Base-by-base conservation (phyloP, 2,888 invertebrate species). In the Rotaria sp. region DNA sequence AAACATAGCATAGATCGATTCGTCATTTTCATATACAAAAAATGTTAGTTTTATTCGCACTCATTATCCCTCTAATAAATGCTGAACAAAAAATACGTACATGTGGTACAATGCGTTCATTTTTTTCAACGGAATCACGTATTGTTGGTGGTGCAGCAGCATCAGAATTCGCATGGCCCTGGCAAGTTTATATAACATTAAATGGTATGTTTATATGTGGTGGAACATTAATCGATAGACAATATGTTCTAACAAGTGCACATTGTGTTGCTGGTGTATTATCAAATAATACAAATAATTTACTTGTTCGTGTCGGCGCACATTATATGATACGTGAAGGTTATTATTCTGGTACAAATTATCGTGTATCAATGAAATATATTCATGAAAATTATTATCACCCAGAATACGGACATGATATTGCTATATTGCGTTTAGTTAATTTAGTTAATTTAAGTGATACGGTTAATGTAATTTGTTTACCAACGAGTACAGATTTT, bases 51-150 rank as follows among this genome's bases (percentile, higher is more conserved):
- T 21, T 67, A 15, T 7, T 67, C 30, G 2, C 38, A 11, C 18
- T 67, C 18, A 0, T 35, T 21, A 35, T 67, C 8, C 35, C 30
- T 35, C 0, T 67, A 35, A 35, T 21, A 15, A 38, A 67, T 35
- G 35, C 67, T 1, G 35, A 67, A 67, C 11, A 4, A 35, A 15
- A 4, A 35, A 10, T 21, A 5, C 35, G 35, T 15, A 2, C 8
- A 80, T 80, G 80, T 80, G 80, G 80, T 80, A 41, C 41, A 45
- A 80, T 80, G 80, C 41, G 38, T 45, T 80, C 80, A 13, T 41
- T 13, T 45, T 80, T 80, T n/a, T 10, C 30, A 21, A 2, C 35
- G 45, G n/a, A 52, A 52, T 38, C 21, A 1, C 38, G 52, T 30
- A 84, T 84, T 84, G 84, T 84, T 52, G 52, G 84, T 21, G 84